A percentile compares a stretch with the other conserved stretches of the same genome.
Evolutionary conservation across 2,113 vertebrate species (phyloP).

Genomic region (Syngnathus floridae): DNA sequence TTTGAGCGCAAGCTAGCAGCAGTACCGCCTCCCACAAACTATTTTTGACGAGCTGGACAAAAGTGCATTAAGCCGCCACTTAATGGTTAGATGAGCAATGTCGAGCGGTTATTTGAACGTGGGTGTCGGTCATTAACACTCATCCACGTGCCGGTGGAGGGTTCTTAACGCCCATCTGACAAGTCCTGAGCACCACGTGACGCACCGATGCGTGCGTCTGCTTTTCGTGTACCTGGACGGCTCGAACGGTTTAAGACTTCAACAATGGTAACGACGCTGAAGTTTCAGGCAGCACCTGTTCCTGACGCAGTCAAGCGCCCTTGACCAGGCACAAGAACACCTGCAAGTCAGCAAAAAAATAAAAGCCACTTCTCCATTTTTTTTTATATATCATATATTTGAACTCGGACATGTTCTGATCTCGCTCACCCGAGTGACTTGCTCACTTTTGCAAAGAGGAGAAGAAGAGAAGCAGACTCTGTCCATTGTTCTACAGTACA

Average conservation of each 20-base stretch:
- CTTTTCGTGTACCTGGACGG: constrained; percentile 22
- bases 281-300: too few relatives aligned
- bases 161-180: constrained; percentile 40
- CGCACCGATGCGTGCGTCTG: constrained; percentile 15
- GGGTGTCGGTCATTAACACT: constrained; percentile 41
- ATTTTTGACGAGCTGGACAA: constrained; percentile 17
- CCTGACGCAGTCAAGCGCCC: too few relatives aligned
- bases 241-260: constrained; percentile 6
- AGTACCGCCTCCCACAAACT: too few relatives aligned
- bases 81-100: constrained; percentile 33
- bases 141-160: constrained; percentile 17
- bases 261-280: neutral
- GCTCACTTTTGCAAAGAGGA: too few relatives aligned
- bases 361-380: too few relatives aligned
- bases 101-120: constrained; percentile 44
- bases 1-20: too few relatives aligned
- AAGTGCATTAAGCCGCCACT: constrained; percentile 13
- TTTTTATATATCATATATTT: too few relatives aligned
- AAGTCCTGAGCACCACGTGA: constrained; percentile 33
- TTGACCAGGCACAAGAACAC: too few relatives aligned
- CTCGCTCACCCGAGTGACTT: too few relatives aligned
- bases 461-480: constrained; percentile 15
- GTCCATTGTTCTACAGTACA: constrained; percentile 30
- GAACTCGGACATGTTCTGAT: too few relatives aligned
- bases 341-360: too few relatives aligned